These are phyloP conservation scores for Papio anubis DNA, from an alignment of 2,113 vertebrate genomes.

Conservation along the genomic window DNA sequence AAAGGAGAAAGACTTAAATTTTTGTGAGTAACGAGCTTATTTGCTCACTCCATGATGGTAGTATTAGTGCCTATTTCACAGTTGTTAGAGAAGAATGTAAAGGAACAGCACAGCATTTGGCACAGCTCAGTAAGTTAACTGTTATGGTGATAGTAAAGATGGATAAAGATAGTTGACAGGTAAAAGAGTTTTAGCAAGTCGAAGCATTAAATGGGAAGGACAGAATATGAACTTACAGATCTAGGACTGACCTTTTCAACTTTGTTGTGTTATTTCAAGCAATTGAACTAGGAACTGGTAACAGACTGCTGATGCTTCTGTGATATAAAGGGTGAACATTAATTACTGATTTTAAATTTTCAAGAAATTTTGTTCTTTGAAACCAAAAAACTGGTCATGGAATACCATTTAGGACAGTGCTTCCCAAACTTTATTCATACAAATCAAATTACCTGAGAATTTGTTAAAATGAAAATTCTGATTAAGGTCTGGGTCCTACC, in stretches of 20 bases:
- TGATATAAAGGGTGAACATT: neutral
- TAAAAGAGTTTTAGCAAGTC: neutral
- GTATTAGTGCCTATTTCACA: neutral
- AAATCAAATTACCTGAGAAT: neutral
- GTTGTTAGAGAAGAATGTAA: neutral
- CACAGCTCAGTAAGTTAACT: neutral
- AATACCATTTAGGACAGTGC: neutral
- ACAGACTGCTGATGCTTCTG: neutral
- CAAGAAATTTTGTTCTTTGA: neutral
- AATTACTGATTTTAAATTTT: neutral
- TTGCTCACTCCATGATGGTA: neutral
- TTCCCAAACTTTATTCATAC: neutral
- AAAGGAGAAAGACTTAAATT: neutral
- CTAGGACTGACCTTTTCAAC: neutral
- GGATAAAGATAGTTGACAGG: neutral
- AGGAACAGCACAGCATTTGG: neutral
- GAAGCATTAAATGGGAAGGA: neutral
- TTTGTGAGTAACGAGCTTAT: neutral
- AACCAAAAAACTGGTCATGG: neutral
- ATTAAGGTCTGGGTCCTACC: neutral
- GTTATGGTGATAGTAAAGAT: neutral
- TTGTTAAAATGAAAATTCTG: neutral
- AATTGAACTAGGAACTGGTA: neutral
- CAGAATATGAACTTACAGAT: neutral
- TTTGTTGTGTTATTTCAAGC: neutral